A percentile compares a stretch with the other conserved stretches of the same genome.
Evolutionary conservation across 30 jellyfish, hydroid and myxozoan species (phyloP).

Genomic region (Rhopilema esculentum): DNA sequence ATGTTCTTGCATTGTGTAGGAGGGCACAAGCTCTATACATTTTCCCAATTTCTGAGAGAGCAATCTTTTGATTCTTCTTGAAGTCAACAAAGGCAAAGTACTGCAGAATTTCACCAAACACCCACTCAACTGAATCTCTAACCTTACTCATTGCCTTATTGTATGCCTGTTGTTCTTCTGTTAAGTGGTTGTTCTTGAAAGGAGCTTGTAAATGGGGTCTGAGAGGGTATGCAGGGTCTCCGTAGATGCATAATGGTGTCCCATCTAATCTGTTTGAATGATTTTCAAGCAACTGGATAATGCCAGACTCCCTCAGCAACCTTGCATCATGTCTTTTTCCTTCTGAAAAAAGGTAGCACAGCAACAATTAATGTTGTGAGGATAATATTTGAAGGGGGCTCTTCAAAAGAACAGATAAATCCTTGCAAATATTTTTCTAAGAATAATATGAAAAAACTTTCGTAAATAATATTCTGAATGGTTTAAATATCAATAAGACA

Average conservation of each 20-base stretch:
- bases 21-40: constrained; percentile 36
- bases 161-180: constrained; percentile 47
- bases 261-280: constrained; percentile 51
- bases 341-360: constrained; percentile 37
- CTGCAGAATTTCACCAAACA: constrained; percentile 57
- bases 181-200: constrained; percentile 40
- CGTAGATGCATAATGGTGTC: constrained; percentile 55
- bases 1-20: constrained; percentile 13
- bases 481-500: neutral
- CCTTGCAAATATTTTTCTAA: constrained; percentile 7
- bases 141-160: constrained; percentile 67
- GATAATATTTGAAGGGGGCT: neutral
- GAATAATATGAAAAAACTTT: neutral
- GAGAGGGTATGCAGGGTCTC: constrained; percentile 72
- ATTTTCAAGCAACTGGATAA: constrained; percentile 24
- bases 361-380: neutral
- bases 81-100: constrained; percentile 60
- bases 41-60: constrained; percentile 56
- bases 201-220: constrained; percentile 7
- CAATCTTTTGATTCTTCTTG: constrained; percentile 65
- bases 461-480: neutral
- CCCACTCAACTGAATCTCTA: constrained; percentile 68
- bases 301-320: constrained; percentile 42
- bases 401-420: neutral
- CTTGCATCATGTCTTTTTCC: constrained; percentile 68